Evolutionary conservation across 1,140 invertebrate genomes (phyloP), one percentile per base, ranked within the genome.

Genomic region (Mamestra configurata): DNA sequence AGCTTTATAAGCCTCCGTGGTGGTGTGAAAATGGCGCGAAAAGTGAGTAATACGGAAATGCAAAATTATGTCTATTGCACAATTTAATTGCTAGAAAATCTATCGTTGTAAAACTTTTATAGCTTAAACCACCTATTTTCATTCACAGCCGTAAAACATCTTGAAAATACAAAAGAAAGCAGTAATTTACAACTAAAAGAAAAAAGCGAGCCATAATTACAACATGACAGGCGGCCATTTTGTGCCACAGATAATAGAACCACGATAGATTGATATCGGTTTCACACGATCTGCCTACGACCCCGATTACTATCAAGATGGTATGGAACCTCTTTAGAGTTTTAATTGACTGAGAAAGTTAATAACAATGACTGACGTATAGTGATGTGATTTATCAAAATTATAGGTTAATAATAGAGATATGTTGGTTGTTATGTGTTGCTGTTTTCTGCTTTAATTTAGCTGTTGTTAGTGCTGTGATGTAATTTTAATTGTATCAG

Each of bases 231-330:
- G 24, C 24, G 3, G 55, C 55, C 55, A 59, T 59, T 59, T 27
- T 18, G n/a, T 11, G 59, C n/a, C 35, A 64, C 31, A 40, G 35
- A 64, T 35, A 20, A 40, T 64, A 22, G 27, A 7, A 11, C 35
- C 13, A 3, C 18, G 31, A 64, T 64, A 64, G 59, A 64, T 64
- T 64, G 31, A 20, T 64, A 64, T 64, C 59, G 18, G 7, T 20
- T 64, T 64, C 59, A 64, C 59, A 64, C 59, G 59, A 64, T 64
- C 59, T 64, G 59, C 59, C 35, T 64, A 64, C 18, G 59, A 64
- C 59, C 59, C 35, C 7, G 55, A 59, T 37, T 35, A 10, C 4
- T 37, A 61, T 37, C 59, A 7, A 22, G 51, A 53, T 20, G 18
- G 53, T 37, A 64, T 35, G 6, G 31, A 64, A 37, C 59, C 59